Conservation (phyloP, 2,888 invertebrate species). For the Onthophagus sagittarius region DNA sequence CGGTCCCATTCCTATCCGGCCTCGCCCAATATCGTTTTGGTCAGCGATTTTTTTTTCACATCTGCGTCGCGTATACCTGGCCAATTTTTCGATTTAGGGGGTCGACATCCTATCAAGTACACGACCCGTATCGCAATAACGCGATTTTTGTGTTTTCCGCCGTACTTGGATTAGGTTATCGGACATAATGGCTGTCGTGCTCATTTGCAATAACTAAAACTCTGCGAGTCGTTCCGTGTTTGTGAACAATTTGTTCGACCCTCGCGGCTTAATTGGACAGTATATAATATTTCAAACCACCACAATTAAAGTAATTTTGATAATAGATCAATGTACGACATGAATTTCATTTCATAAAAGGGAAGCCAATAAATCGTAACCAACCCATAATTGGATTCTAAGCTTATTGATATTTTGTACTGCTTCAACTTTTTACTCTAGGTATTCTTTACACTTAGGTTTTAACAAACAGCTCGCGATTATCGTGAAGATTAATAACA, state of each 20-base stretch:
- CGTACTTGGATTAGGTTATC: not conserved
- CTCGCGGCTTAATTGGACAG: not conserved
- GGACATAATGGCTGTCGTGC: not conserved
- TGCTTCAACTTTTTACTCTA: not conserved
- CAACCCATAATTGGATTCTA: slow-evolving; percentile 20
- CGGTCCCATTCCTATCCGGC: not conserved
- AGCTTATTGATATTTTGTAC: slow-evolving; percentile 21
- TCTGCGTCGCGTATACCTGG: not conserved
- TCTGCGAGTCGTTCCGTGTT: not conserved
- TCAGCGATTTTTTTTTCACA: slow-evolving; percentile 3
- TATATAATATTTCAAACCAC: not conserved
- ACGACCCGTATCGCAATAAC: not conserved
- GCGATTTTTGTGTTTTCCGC: not conserved
- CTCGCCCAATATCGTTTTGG: not conserved
- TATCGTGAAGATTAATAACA: not conserved
- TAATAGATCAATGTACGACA: not conserved
- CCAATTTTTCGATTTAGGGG: not conserved
- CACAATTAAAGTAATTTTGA: not conserved
- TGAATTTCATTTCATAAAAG: slow-evolving; percentile 1
- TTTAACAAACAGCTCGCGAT: not conserved
- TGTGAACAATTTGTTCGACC: not conserved
- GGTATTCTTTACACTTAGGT: not conserved
- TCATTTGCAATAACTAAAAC: not conserved
- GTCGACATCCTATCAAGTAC: not conserved
- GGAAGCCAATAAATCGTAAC: slow-evolving; percentile 15